Conservation (phyloP, 1,140 invertebrate genomes). For the Nasonia giraulti region DNA sequence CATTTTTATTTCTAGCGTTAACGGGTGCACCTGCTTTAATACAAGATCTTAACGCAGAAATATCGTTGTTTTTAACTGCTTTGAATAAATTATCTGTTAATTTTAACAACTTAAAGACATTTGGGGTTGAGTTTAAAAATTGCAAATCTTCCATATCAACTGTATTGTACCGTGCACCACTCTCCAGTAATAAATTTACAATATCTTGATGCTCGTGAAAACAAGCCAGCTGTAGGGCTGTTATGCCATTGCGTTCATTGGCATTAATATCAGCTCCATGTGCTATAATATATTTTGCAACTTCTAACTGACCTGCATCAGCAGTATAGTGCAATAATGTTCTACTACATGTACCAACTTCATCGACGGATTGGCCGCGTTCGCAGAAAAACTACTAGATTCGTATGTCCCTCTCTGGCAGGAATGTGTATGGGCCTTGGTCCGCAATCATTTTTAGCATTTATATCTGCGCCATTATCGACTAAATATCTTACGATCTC, state of each 20-base stretch:
- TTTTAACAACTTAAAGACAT: not conserved
- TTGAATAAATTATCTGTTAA: slow-evolving; percentile 15
- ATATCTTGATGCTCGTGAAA: not conserved
- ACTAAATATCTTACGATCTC: slow-evolving; percentile 26
- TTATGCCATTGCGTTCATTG: not conserved
- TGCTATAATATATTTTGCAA: slow-evolving; percentile 23
- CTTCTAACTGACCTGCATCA: not conserved
- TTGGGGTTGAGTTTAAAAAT: not conserved
- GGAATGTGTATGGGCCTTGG: slow-evolving; percentile 33
- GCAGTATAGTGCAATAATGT: slow-evolving; percentile 24
- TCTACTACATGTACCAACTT: not conserved
- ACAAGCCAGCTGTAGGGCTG: slow-evolving; percentile 3
- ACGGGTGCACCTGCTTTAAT: slow-evolving; percentile 20
- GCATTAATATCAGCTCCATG: slow-evolving; percentile 25
- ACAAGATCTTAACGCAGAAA: not conserved
- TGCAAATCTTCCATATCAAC: not conserved
- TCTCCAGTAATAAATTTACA: slow-evolving; percentile 13
- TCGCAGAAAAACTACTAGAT: slow-evolving; percentile 14
- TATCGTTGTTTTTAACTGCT: not conserved
- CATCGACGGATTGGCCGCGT: not conserved
- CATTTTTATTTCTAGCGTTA: slow-evolving; percentile 8
- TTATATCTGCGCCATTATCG: not conserved
- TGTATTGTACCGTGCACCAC: slow-evolving; percentile 19
- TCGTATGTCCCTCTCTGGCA: not conserved
- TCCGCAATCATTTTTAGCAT: slow-evolving; percentile 6